Percentiles rank a stretch among this genome's conserved stretches.
These are phyloP conservation scores for Harpagus bidentatus DNA, from an alignment of 2,113 vertebrate genomes.

Conservation along the genomic window DNA sequence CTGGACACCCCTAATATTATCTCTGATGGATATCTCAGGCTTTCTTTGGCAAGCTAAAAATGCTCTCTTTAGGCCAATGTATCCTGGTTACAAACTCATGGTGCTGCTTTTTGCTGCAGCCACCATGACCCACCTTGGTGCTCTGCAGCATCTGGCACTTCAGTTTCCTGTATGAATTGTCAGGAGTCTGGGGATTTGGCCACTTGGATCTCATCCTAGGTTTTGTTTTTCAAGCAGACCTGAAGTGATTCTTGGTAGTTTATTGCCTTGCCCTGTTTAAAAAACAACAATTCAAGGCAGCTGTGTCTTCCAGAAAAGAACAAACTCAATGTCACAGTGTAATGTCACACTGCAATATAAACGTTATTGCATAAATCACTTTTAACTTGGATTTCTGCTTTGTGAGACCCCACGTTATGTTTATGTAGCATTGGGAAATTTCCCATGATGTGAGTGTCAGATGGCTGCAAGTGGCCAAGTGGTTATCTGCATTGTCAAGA, in stretches of 20 bases:
- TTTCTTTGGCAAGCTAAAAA: not conserved
- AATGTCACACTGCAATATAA: not conserved
- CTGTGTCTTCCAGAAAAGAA: not conserved
- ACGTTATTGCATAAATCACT: not conserved
- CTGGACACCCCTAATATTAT: not conserved
- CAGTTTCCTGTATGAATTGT: not conserved
- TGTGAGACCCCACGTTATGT: accelerated
- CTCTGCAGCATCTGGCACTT: not conserved
- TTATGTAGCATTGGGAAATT: not conserved
- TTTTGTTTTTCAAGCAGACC: not conserved
- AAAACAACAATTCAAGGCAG: not conserved
- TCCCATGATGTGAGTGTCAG: not conserved
- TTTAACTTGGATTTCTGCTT: not conserved
- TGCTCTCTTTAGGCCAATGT: not conserved
- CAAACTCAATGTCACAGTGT: not conserved
- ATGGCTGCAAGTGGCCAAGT: not conserved
- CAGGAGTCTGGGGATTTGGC: not conserved
- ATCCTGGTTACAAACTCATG: not conserved
- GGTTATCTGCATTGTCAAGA: not conserved
- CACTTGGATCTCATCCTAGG: not conserved
- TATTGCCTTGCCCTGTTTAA: not conserved
- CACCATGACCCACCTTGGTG: not conserved
- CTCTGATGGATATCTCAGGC: not conserved
- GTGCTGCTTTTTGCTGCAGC: not conserved
- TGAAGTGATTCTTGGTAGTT: not conserved